phyloP scores from a whole-genome alignment of 1,140 invertebrate genomes.

The Drosophila ironensis region DNA sequence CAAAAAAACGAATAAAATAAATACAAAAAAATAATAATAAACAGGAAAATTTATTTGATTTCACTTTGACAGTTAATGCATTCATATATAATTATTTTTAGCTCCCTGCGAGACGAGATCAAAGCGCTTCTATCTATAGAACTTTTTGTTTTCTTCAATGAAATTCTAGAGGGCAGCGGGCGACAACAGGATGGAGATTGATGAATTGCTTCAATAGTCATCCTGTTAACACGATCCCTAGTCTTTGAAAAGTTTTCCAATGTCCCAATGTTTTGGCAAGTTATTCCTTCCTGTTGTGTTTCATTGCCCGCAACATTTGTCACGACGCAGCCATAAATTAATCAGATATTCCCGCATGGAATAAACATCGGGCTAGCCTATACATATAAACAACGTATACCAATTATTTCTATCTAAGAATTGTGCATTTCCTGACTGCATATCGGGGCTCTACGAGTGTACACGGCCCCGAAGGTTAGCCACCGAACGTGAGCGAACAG shows the following conservation, averaged over 20 bases:
- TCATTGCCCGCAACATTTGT: slow-evolving; percentile 28
- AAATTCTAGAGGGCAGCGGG: slow-evolving; percentile 23
- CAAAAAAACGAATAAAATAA: background rate
- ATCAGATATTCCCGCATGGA: slow-evolving; percentile 25
- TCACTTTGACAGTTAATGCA: slow-evolving; percentile 30
- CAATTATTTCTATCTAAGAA: slow-evolving; percentile 37
- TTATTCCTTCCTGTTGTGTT: slow-evolving; percentile 22
- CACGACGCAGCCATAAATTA: slow-evolving; percentile 30
- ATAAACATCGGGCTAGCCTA: slow-evolving; percentile 16
- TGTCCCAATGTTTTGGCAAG: no score
- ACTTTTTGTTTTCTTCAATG: slow-evolving; percentile 33
- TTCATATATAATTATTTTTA: slow-evolving; percentile 31
- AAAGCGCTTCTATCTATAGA: slow-evolving; percentile 39
- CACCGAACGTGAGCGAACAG: slow-evolving; percentile 17
- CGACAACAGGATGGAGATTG: background rate
- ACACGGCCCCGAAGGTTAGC: slow-evolving; percentile 23
- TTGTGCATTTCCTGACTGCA: slow-evolving; percentile 40
- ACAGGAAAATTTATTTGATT: slow-evolving; percentile 40
- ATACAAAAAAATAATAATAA: slow-evolving; percentile 15
- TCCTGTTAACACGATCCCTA: slow-evolving; percentile 1
- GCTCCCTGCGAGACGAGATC: slow-evolving; percentile 22
- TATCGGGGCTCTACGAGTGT: background rate
- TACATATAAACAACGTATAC: no score
- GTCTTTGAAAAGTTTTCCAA: no score
- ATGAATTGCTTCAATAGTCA: background rate